Evolutionary conservation across 2,888 invertebrate species (phyloP), one percentile per base, ranked within the genome.

Genomic region (Drosophila flavopinicola): DNA sequence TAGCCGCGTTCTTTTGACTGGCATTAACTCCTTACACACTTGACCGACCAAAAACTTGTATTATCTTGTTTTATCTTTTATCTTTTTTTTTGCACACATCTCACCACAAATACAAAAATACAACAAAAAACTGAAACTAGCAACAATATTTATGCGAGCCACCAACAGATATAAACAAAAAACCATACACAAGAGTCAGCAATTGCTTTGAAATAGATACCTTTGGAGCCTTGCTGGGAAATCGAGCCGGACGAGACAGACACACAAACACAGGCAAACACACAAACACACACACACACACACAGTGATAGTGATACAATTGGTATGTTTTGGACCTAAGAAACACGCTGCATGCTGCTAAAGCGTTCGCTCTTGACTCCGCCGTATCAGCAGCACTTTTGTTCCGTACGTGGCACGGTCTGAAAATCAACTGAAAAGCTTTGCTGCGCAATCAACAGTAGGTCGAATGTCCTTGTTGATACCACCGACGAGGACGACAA

Each of bases 381-480:
- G 54, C 53, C 42, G 57, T 13, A 53, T 44, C 41, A 32, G 54
- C 53, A 52, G 73, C 60, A 63, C 57, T 63, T 49, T 53, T 61
- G 78, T 85, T 66, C 87, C 75, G 82, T 77, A 70, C 85, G 75
- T 87, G 75, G 78, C 82, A 80, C 85, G 75, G 87, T 75, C 82
- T 87, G 75, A 75, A 84, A 85, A 77, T 87, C 75, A 85, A 83
- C 87, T 83, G 82, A 83, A 79, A 84, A 84, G 82, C 82, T 83
- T 87, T 70, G 71, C 60, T 63, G 51, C 69, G 61, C 85, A 83
- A 83, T 87, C 82, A 83, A 83, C 82, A 83, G 82, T 87, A 83
- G 87, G 82, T 85, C 85, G 82, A 78, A 87, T 80, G 87, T 85
- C 82, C 87, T 84, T 86, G 78, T 70, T 85, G 82, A 84, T 86